phyloP scores from a whole-genome alignment of 2,888 invertebrate genomes.

The Drosophila aldrichi region DNA sequence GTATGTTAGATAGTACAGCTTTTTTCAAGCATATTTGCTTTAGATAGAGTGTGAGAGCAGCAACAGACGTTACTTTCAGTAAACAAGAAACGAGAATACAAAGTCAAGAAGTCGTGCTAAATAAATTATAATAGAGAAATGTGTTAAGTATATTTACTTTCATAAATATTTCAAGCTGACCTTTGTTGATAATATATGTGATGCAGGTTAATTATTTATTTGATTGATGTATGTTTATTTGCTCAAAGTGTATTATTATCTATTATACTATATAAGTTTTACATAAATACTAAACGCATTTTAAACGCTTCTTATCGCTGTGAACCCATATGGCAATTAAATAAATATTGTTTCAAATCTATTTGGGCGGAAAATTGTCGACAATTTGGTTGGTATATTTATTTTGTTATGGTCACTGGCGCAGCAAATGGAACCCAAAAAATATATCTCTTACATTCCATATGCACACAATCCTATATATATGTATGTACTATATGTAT shows the following conservation, averaged over 20 bases:
- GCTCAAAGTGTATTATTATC: not conserved
- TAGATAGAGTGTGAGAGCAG: not conserved
- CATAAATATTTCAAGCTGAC: not conserved
- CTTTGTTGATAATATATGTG: slow-evolving; percentile 10
- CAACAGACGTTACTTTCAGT: not conserved
- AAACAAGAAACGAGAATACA: slow-evolving; percentile 5
- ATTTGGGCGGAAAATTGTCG: slow-evolving; percentile 42
- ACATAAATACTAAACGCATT: slow-evolving; percentile 12
- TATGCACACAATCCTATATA: slow-evolving; percentile 13
- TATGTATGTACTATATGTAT: slow-evolving; percentile 1
- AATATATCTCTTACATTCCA: slow-evolving; percentile 5
- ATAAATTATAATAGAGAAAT: slow-evolving; percentile 4
- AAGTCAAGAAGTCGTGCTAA: not conserved
- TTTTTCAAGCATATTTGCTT: not conserved
- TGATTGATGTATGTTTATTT: not conserved
- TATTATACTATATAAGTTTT: not conserved
- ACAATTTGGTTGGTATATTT: not conserved
- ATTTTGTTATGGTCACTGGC: slow-evolving; percentile 42
- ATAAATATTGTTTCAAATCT: slow-evolving; percentile 13
- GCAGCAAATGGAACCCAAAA: slow-evolving; percentile 17
- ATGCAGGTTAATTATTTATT: not conserved
- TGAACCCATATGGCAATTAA: slow-evolving; percentile 26
- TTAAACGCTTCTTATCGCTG: slow-evolving; percentile 42
- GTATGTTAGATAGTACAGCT: slow-evolving; percentile 17
- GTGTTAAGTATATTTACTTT: not conserved